phyloP scores from a whole-genome alignment of 2,113 vertebrate genomes.

The Tor tambroides region DNA sequence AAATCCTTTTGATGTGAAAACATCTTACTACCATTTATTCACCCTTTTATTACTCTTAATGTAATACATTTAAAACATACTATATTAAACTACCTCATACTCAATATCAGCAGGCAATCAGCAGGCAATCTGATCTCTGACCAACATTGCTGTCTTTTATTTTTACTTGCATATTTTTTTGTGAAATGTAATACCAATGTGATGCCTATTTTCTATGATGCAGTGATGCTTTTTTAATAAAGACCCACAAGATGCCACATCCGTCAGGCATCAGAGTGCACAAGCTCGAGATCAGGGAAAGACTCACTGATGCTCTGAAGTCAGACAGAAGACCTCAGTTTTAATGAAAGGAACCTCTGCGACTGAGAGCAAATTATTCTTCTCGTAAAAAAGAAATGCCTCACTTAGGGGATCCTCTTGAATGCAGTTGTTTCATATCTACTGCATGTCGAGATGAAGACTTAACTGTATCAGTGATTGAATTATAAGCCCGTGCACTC shows the following conservation, averaged over 20 bases:
- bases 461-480: constrained; percentile 22
- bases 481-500: constrained; percentile 15
- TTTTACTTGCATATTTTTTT: background rate
- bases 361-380: background rate
- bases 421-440: constrained; percentile 6
- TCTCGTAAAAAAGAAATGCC: background rate
- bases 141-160: background rate
- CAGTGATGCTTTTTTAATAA: background rate
- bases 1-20: background rate
- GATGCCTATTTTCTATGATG: background rate
- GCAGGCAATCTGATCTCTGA: background rate
- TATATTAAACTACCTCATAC: background rate
- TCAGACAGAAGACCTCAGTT: background rate
- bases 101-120: background rate
- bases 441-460: constrained; percentile 5
- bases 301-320: background rate
- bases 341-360: constrained; percentile 1
- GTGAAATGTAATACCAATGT: background rate
- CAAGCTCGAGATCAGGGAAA: background rate
- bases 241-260: background rate
- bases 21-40: background rate
- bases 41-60: background rate
- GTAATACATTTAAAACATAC: background rate
- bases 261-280: background rate
- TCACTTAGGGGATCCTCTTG: background rate